These are phyloP conservation scores for Hyla sarda DNA, from an alignment of 2,113 vertebrate genomes.

Conservation along the genomic window DNA sequence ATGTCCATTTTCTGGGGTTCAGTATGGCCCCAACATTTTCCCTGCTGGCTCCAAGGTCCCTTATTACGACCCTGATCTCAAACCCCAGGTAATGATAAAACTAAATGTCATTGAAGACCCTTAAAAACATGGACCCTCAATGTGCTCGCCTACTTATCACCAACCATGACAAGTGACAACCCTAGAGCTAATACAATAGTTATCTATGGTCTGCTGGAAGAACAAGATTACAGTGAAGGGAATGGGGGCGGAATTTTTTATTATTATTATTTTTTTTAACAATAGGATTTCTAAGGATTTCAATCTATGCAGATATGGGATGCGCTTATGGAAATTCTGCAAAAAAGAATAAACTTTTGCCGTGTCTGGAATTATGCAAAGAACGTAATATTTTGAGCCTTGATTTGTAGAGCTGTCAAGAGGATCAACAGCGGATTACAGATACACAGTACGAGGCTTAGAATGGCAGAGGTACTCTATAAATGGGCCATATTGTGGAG, in stretches of 20 bases:
- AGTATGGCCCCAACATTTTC: too few relatives aligned
- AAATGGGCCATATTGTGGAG: not conserved
- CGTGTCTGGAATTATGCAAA: conserved; percentile 8
- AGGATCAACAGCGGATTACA: conserved; percentile 9
- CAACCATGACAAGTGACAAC: too few relatives aligned
- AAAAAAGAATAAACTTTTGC: conserved; percentile 52
- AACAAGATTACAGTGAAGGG: too few relatives aligned
- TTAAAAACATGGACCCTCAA: too few relatives aligned
- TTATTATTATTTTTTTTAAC: not conserved
- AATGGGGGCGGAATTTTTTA: not conserved
- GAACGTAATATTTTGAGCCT: not conserved
- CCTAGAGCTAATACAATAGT: too few relatives aligned
- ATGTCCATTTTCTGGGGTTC: too few relatives aligned
- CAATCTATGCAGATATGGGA: not conserved
- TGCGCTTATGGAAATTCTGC: conserved; percentile 33
- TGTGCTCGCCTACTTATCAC: too few relatives aligned
- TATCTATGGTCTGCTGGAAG: too few relatives aligned
- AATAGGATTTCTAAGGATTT: not conserved
- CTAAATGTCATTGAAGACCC: too few relatives aligned
- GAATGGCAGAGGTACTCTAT: not conserved
- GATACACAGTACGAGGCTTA: not conserved
- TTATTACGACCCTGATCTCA: too few relatives aligned
- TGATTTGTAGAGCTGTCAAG: conserved; percentile 20
- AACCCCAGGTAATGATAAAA: too few relatives aligned
- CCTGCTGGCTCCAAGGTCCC: too few relatives aligned